Conservation (phyloP, 2,797 vertebrate species). For the Coluber constrictor region DNA sequence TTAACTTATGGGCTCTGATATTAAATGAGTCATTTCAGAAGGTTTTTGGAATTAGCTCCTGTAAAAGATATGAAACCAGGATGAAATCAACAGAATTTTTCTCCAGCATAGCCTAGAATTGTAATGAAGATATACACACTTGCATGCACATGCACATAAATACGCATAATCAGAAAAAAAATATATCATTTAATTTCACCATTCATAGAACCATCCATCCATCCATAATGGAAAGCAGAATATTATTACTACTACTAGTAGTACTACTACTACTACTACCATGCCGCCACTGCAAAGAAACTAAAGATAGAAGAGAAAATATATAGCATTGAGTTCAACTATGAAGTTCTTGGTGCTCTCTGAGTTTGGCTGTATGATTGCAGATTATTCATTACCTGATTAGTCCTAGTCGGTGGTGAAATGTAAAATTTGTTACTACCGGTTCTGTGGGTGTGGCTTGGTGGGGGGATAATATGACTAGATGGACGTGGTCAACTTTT, state of each 20-base stretch:
- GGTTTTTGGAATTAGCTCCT: slow-evolving; percentile 16
- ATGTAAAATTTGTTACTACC: too few relatives aligned
- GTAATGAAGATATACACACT: not conserved
- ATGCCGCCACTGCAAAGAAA: not conserved
- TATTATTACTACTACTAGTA: not conserved
- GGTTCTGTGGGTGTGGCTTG: too few relatives aligned
- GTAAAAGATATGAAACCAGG: slow-evolving; percentile 4
- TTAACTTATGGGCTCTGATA: slow-evolving; percentile 8
- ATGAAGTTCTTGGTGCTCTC: not conserved
- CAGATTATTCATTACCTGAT: not conserved
- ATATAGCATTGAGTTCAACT: not conserved
- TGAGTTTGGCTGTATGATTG: not conserved
- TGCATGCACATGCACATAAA: not conserved
- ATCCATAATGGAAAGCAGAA: not conserved
- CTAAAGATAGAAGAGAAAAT: not conserved
- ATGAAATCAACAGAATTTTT: not conserved
- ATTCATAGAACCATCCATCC: not conserved
- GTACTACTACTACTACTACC: not conserved
- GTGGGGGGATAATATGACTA: too few relatives aligned
- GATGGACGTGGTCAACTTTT: too few relatives aligned
- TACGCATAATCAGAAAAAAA: not conserved
- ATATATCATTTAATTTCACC: not conserved
- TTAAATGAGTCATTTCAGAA: slow-evolving; percentile 27
- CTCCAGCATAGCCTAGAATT: slow-evolving; percentile 1
- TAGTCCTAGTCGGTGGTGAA: not conserved